Evolutionary conservation across 2,888 invertebrate species (phyloP).

Genomic region (Rhingia campestris): DNA sequence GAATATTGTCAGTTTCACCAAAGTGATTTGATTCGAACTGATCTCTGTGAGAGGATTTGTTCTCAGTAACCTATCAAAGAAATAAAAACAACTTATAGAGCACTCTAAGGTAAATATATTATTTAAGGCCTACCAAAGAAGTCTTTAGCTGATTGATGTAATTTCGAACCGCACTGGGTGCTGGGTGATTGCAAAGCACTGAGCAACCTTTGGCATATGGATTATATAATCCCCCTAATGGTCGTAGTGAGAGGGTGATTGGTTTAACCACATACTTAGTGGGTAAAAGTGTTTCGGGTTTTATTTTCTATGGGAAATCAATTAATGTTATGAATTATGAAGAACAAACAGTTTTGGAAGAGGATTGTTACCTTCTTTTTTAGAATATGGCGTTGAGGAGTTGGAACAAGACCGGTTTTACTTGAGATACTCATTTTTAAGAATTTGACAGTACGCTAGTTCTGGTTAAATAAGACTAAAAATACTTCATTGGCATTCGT

Average conservation of each 20-base stretch:
- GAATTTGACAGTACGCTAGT: background rate
- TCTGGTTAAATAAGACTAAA: background rate
- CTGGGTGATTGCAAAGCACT: slow-evolving; percentile 92
- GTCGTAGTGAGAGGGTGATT: slow-evolving; percentile 89
- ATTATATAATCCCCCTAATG: slow-evolving; percentile 91
- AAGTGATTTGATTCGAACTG: slow-evolving; percentile 38
- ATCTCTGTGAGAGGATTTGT: slow-evolving; percentile 26
- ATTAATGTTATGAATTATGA: too few species aligned
- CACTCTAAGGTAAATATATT: background rate
- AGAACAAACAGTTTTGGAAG: too few species aligned
- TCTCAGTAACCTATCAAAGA: slow-evolving; percentile 37
- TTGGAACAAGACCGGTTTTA: slow-evolving; percentile 87
- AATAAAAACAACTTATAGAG: background rate
- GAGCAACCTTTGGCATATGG: slow-evolving; percentile 92
- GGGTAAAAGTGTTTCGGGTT: slow-evolving; percentile 75
- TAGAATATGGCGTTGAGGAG: slow-evolving; percentile 83
- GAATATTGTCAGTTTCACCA: slow-evolving; percentile 85
- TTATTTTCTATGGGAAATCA: slow-evolving; percentile 52
- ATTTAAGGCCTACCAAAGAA: slow-evolving; percentile 84
- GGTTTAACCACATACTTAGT: slow-evolving; percentile 85
- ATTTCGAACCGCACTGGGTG: slow-evolving; percentile 88
- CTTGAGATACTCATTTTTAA: slow-evolving; percentile 85
- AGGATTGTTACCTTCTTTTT: slow-evolving; percentile 21
- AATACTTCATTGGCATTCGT: too few species aligned
- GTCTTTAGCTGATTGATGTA: slow-evolving; percentile 89